A percentile compares a stretch with the other conserved stretches of the same genome.
Evolutionary conservation across 2,797 vertebrate species (phyloP).

Genomic region (Salmo trutta): DNA sequence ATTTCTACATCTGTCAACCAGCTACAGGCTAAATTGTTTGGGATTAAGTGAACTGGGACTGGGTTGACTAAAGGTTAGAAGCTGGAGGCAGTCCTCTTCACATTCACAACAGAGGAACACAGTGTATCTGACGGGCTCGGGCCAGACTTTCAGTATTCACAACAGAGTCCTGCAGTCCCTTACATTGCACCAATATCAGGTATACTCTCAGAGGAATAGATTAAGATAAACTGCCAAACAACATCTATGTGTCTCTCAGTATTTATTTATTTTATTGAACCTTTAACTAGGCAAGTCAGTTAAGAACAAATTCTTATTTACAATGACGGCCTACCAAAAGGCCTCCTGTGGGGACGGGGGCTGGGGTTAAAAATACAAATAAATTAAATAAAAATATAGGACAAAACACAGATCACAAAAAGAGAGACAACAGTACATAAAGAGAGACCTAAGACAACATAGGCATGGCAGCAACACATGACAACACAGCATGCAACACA

Average conservation of each 20-base stretch:
- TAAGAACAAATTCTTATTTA: too few relatives aligned
- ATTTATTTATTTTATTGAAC: neutral
- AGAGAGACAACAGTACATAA: too few relatives aligned
- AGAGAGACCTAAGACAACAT: too few relatives aligned
- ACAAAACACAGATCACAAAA: too few relatives aligned
- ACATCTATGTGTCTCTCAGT: neutral
- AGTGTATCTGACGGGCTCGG: neutral
- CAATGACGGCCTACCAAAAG: too few relatives aligned
- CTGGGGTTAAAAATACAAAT: too few relatives aligned
- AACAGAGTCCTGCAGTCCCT: conserved; percentile 26
- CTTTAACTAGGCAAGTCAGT: too few relatives aligned
- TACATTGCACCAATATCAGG: neutral
- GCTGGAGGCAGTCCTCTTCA: conserved; percentile 11
- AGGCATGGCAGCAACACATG: too few relatives aligned
- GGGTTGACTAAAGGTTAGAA: neutral
- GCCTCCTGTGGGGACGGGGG: too few relatives aligned
- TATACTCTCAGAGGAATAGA: neutral
- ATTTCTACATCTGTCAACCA: neutral
- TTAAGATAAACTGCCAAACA: neutral
- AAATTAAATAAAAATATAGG: too few relatives aligned
- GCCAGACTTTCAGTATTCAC: conserved; percentile 36
- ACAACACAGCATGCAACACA: too few relatives aligned
- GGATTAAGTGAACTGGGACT: neutral
- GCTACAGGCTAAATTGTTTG: neutral
- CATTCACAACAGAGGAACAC: conserved; percentile 14